Evolutionary conservation across 2,888 invertebrate species (phyloP).

Genomic region (Hirudinaria manillensis): DNA sequence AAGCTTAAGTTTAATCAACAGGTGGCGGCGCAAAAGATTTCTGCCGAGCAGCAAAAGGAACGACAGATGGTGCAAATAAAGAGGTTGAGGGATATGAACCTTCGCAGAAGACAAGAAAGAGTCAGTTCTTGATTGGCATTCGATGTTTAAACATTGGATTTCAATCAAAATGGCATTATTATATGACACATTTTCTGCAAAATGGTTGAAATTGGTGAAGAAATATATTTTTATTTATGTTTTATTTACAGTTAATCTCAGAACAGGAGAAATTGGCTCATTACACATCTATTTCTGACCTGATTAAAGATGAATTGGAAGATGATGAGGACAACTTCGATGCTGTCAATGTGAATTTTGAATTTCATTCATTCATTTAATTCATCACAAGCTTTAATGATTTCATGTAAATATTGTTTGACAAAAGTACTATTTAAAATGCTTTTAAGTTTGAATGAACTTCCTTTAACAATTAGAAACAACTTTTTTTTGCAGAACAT

Average conservation of each 20-base stretch:
- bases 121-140: conserved; percentile 46
- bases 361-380: not conserved
- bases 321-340: conserved; percentile 56
- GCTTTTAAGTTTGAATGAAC: too few species aligned
- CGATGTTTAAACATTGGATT: not conserved
- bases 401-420: too few species aligned
- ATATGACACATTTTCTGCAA: too few species aligned
- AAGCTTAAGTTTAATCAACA: conserved; percentile 11
- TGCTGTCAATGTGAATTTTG: conserved; percentile 7
- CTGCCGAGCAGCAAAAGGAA: conserved; percentile 65
- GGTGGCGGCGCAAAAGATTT: conserved; percentile 30
- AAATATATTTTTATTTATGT: not conserved
- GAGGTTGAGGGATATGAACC: conserved; percentile 71
- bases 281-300: conserved; percentile 52
- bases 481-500: conserved; percentile 10
- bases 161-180: not conserved
- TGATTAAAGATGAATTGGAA: conserved; percentile 69
- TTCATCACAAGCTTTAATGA: not conserved
- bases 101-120: conserved; percentile 76
- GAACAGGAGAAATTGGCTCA: conserved; percentile 80
- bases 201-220: not conserved
- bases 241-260: conserved; percentile 63
- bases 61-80: conserved; percentile 77
- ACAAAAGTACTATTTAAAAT: too few species aligned
- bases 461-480: too few species aligned